Percentiles rank a stretch among this genome's conserved stretches.
phyloP scores from a whole-genome alignment of 53 echinoderm and acorn worm genomes.

The Apostichopus leukothele region DNA sequence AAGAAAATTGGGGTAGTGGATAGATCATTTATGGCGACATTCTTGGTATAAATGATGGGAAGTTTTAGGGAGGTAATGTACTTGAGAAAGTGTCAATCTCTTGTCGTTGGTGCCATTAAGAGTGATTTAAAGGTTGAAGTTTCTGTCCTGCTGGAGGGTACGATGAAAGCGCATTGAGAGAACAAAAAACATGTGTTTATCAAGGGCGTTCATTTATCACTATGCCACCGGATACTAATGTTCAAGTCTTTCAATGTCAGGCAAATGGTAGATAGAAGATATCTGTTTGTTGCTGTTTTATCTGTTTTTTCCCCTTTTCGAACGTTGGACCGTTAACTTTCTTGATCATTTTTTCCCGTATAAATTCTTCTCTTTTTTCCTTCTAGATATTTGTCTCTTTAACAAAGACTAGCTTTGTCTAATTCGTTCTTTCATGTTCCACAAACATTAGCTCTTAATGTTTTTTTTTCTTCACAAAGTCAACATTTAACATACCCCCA shows the following conservation, averaged over 20 bases:
- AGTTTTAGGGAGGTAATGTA: constrained; percentile 19
- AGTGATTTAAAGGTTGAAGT: constrained; percentile 37
- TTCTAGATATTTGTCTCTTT: too few relatives aligned
- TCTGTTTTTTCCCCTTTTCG: not conserved
- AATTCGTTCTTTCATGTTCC: too few relatives aligned
- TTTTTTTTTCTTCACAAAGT: too few relatives aligned
- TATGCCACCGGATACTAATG: constrained; percentile 17
- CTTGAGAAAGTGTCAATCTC: constrained; percentile 42
- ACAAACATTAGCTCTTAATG: too few relatives aligned
- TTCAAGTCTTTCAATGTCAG: not conserved
- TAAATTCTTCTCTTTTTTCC: too few relatives aligned
- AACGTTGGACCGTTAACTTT: too few relatives aligned
- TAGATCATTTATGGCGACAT: constrained; percentile 45
- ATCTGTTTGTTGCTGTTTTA: not conserved
- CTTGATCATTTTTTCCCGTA: too few relatives aligned
- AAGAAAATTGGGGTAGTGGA: constrained; percentile 29
- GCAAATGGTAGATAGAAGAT: not conserved
- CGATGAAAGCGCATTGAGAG: constrained; percentile 8
- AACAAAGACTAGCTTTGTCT: too few relatives aligned
- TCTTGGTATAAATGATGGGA: constrained; percentile 37
- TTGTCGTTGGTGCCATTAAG: constrained; percentile 30
- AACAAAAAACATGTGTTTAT: constrained; percentile 47
- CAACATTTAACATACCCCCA: too few relatives aligned
- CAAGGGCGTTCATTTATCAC: constrained; percentile 21
- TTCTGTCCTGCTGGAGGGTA: constrained; percentile 30